A percentile compares a stretch with the other conserved stretches of the same genome.
Conservation (phyloP, 2,113 vertebrate genomes). For the Aviceda subcristata region DNA sequence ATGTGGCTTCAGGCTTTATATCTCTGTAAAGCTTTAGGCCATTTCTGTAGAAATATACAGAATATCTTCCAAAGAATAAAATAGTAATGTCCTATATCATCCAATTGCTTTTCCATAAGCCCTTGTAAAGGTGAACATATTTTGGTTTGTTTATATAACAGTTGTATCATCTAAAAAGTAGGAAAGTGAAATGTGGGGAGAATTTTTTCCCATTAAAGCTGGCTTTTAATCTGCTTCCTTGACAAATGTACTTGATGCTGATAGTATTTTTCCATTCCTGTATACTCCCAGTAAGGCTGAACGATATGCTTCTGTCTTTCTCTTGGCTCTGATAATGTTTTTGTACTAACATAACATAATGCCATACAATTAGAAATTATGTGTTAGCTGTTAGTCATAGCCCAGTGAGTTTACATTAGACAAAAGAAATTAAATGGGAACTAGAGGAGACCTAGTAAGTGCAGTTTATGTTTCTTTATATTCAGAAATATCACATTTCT, state of each 20-base stretch:
- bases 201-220: slow-evolving; percentile 31
- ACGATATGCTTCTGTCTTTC: slow-evolving; percentile 39
- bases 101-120: slow-evolving; percentile 7
- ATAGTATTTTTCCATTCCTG: slow-evolving; percentile 56
- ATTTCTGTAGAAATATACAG: slow-evolving; percentile 12
- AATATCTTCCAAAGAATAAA: slow-evolving; percentile 31
- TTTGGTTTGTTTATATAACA: slow-evolving; percentile 41
- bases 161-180: not conserved
- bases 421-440: slow-evolving; percentile 73
- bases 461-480: slow-evolving; percentile 43
- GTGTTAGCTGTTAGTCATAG: slow-evolving; percentile 73
- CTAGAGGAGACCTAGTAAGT: slow-evolving; percentile 58
- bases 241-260: slow-evolving; percentile 45
- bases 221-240: slow-evolving; percentile 55
- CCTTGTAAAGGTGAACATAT: not conserved
- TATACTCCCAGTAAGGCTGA: slow-evolving; percentile 55
- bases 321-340: slow-evolving; percentile 65
- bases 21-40: not conserved
- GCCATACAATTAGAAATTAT: slow-evolving; percentile 74
- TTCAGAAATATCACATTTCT: slow-evolving; percentile 56
- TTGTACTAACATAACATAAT: slow-evolving; percentile 70
- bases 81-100: not conserved
- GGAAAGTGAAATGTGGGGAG: not conserved
- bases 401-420: slow-evolving; percentile 76
- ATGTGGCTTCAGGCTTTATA: not conserved